Evolutionary conservation across 2,797 vertebrate species (phyloP).

Genomic region (Numenius phaeopus): DNA sequence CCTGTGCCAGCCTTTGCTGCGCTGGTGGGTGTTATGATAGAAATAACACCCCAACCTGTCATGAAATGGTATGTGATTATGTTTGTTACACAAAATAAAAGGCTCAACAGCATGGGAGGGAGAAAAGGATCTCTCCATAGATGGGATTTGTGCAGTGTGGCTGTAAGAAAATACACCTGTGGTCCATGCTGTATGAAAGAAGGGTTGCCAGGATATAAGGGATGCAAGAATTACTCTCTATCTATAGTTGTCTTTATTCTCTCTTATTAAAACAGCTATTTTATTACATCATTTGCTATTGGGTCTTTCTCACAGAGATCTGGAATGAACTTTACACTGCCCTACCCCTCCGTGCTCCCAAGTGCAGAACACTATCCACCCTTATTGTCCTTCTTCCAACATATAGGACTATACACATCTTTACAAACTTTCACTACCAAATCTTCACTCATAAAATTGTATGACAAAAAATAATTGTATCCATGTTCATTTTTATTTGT

Average conservation of each 20-base stretch:
- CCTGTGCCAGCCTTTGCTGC: accelerated
- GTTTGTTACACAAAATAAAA: not conserved
- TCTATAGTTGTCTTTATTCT: not conserved
- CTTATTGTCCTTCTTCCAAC: not conserved
- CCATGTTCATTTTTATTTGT: not conserved
- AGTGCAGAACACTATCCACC: not conserved
- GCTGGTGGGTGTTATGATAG: not conserved
- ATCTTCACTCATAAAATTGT: not conserved
- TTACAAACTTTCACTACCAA: not conserved
- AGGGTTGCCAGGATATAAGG: not conserved
- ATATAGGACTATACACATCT: not conserved
- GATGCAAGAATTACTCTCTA: not conserved
- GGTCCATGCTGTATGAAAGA: not conserved
- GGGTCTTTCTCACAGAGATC: not conserved
- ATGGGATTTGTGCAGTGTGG: accelerated
- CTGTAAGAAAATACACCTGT: not conserved
- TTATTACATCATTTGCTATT: not conserved
- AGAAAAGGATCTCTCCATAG: not conserved
- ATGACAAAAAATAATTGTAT: not conserved
- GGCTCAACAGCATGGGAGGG: not conserved
- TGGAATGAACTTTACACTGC: not conserved
- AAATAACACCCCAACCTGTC: not conserved
- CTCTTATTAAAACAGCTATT: not conserved
- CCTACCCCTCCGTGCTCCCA: not conserved
- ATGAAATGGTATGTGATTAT: not conserved